Percentiles rank a stretch among this genome's conserved stretches.
These are phyloP conservation scores for Catocala sponsa DNA, from an alignment of 2,888 invertebrate species.

Conservation along the genomic window DNA sequence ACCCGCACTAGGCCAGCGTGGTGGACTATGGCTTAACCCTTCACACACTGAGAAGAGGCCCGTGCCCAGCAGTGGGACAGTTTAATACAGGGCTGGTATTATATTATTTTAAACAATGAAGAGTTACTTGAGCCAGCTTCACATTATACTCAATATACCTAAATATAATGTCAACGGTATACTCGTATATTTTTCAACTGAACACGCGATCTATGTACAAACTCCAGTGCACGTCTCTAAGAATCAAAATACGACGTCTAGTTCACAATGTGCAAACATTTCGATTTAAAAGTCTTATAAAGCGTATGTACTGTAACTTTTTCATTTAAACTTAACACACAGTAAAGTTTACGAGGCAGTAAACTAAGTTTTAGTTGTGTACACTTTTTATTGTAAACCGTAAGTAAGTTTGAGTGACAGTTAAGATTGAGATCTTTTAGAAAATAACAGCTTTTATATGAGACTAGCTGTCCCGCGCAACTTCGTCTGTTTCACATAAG, in stretches of 20 bases:
- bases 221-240: constrained; percentile 1
- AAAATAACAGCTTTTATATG: constrained; percentile 20
- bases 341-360: constrained; percentile 64
- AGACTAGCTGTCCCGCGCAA: neutral
- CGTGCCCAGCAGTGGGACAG: no score
- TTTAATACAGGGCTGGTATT: no score
- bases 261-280: constrained; percentile 8
- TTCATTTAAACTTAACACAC: constrained; percentile 59
- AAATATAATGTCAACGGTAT: neutral
- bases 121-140: constrained; percentile 13
- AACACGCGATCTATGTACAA: neutral
- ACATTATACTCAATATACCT: neutral
- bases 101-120: constrained; percentile 2
- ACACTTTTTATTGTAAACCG: constrained; percentile 50
- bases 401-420: constrained; percentile 52
- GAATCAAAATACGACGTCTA: neutral
- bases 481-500: no score
- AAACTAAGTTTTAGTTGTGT: constrained; percentile 59
- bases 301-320: constrained; percentile 41
- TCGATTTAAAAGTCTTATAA: constrained; percentile 21
- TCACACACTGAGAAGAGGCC: no score
- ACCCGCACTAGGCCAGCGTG: no score
- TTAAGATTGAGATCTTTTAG: constrained; percentile 47
- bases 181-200: neutral
- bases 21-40: no score